These are phyloP conservation scores for Lycocorax pyrrhopterus DNA, from an alignment of 2,113 vertebrate species.

Conservation along the genomic window DNA sequence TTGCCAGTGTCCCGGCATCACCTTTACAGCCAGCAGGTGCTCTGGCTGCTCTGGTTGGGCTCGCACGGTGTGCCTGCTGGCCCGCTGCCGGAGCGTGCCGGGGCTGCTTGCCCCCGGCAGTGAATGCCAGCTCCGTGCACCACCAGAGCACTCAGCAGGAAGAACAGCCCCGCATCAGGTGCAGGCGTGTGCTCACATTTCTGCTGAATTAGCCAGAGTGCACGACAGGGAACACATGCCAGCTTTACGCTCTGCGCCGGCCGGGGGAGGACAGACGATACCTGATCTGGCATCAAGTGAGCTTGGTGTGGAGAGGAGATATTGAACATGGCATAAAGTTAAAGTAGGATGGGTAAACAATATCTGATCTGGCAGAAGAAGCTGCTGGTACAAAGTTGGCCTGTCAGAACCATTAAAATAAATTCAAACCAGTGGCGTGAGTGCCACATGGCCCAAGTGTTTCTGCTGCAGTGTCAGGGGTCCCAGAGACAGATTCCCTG, in stretches of 20 bases:
- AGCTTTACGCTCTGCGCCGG: neutral
- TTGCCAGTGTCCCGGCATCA: neutral
- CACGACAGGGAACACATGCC: neutral
- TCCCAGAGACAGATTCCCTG: neutral
- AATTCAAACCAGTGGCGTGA: neutral
- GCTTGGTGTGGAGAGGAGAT: neutral
- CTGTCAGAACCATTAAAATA: slow-evolving; percentile 43
- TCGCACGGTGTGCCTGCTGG: neutral
- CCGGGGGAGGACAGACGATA: neutral
- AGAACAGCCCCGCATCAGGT: neutral
- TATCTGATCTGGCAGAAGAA: slow-evolving; percentile 50
- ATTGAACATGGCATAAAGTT: slow-evolving; percentile 41
- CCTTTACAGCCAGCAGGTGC: neutral
- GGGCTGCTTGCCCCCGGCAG: neutral
- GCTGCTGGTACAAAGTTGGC: slow-evolving; percentile 39
- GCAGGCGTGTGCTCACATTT: neutral
- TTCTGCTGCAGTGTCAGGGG: neutral
- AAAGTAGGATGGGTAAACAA: neutral
- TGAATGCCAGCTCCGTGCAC: rapidly evolving
- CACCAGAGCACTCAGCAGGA: neutral
- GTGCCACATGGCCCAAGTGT: neutral
- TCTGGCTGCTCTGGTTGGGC: neutral
- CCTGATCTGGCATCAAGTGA: slow-evolving; percentile 17
- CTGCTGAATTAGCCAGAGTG: neutral
- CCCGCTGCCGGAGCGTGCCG: neutral